A percentile compares a stretch with the other conserved stretches of the same genome.
Conservation (phyloP, 2,888 invertebrate genomes). For the Microplitis manilae region DNA sequence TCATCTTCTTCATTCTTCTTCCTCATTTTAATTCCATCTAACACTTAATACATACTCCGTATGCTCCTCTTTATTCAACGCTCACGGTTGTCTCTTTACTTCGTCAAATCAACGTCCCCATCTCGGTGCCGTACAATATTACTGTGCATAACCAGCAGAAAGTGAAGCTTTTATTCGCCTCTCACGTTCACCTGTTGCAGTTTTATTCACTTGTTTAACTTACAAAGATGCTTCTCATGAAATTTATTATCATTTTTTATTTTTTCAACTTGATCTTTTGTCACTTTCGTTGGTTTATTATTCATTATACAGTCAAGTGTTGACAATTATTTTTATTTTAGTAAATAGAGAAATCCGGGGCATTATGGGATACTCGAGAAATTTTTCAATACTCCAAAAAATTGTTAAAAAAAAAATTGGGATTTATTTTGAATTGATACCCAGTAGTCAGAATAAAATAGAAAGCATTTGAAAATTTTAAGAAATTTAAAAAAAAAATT, state of each 20-base stretch:
- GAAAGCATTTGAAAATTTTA: too few species aligned
- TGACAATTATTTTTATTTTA: too few species aligned
- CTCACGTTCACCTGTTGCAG: slow-evolving; percentile 39
- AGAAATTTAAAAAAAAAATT: too few species aligned
- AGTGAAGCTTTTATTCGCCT: slow-evolving; percentile 18
- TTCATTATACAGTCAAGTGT: too few species aligned
- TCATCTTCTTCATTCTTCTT: slow-evolving; percentile 1
- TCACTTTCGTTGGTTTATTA: too few species aligned
- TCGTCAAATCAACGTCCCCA: slow-evolving; percentile 11
- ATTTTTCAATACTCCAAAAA: too few species aligned
- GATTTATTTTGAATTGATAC: too few species aligned
- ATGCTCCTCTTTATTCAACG: not conserved
- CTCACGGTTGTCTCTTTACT: not conserved
- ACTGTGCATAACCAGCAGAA: not conserved
- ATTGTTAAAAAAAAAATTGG: too few species aligned
- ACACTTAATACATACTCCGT: not conserved
- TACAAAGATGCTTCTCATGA: slow-evolving; percentile 4
- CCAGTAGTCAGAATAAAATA: too few species aligned
- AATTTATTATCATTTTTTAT: slow-evolving; percentile 14
- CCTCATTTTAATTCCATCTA: not conserved
- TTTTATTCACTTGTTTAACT: slow-evolving; percentile 5
- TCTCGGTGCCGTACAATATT: not conserved
- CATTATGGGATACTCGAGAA: too few species aligned
- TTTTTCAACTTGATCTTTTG: too few species aligned
- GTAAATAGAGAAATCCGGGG: too few species aligned